Evolutionary conservation across 2,888 invertebrate species (phyloP).

Genomic region (Hecatera dysodea): DNA sequence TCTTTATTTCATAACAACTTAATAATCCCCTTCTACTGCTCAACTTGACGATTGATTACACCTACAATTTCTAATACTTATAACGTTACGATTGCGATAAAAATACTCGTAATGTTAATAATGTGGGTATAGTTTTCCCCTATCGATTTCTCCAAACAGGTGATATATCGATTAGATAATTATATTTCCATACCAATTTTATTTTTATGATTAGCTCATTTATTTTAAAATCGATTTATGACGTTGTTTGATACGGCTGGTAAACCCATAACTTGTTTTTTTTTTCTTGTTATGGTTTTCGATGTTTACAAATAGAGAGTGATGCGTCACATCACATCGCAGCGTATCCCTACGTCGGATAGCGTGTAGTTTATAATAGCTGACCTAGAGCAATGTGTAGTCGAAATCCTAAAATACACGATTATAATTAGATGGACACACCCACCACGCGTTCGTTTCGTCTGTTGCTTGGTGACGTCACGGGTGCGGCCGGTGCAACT

Average conservation of each 20-base stretch:
- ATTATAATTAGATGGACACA: conserved; percentile 82
- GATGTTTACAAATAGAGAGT: conserved; percentile 53
- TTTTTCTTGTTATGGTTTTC: conserved; percentile 21
- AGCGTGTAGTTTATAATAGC: conserved; percentile 66
- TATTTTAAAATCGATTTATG: conserved; percentile 7
- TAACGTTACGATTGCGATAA: conserved; percentile 27
- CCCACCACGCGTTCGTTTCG: conserved; percentile 74
- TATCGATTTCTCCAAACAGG: conserved; percentile 55
- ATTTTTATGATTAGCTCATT: conserved; percentile 26
- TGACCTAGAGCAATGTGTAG: conserved; percentile 75
- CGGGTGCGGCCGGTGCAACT: conserved; percentile 56
- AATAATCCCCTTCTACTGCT: conserved; percentile 21
- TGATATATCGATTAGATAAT: conserved; percentile 58
- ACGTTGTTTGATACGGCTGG: neutral
- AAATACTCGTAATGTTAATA: conserved; percentile 23
- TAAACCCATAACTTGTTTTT: neutral
- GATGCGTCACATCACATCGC: conserved; percentile 32
- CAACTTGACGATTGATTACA: conserved; percentile 33
- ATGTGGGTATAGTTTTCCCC: conserved; percentile 28
- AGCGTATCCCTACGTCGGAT: conserved; percentile 57
- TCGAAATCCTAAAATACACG: conserved; percentile 70
- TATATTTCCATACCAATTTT: conserved; percentile 56
- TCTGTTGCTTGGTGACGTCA: conserved; percentile 74
- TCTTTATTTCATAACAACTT: conserved; percentile 21
- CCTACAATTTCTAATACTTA: conserved; percentile 42